Base-by-base conservation (phyloP, 2,113 vertebrate species). In the Petroica traversi region DNA sequence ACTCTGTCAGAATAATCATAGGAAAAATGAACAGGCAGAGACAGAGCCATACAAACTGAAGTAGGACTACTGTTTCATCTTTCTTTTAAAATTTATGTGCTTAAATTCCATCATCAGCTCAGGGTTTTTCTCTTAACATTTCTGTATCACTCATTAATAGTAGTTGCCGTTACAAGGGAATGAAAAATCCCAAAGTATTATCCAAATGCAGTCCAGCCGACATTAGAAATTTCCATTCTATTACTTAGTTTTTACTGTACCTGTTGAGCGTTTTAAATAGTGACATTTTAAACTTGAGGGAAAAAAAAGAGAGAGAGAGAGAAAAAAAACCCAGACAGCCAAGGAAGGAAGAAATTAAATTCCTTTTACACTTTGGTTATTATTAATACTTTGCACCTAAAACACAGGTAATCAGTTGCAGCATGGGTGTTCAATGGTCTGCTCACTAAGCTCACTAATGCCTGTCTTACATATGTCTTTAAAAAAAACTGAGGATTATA, bases 301-400 rank as follows among this genome's bases (percentile, higher is more conserved):
- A 5, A 14, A 38, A 28, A 16, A 9, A 8, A 16, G 23, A 51
- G 10, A 52, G 1, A 33, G 0, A 28, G 6, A 12, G 1, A 33
- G 0, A 28, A 6, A 12, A 10, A 52, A 38, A 40, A 9, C 1
- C 1, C 24, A 38, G 31, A 41, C 24, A 57, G 4, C 0, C n/a
- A 84, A 19, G 14, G 13, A 74, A 64, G 28, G 29, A 92, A 82
- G 9, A 69, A 61, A 88, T 40, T 41, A 83, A 40, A 71, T 91
- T 88, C 5, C 4, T 83, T 68, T 59, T 34, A 15, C 14, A 41
- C 23, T 89, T 85, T 26, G 4, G 8, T 52, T 83, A 54, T 43
- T 78, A 68, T 51, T 89, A 45, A 36, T 73, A 43, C 12, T 72
- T 31, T 75, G 13, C 54, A 40, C 9, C 19, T 52, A 73, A 55